Conservation (phyloP, 2,797 vertebrate genomes). For the Semaprochilodus insignis region DNA sequence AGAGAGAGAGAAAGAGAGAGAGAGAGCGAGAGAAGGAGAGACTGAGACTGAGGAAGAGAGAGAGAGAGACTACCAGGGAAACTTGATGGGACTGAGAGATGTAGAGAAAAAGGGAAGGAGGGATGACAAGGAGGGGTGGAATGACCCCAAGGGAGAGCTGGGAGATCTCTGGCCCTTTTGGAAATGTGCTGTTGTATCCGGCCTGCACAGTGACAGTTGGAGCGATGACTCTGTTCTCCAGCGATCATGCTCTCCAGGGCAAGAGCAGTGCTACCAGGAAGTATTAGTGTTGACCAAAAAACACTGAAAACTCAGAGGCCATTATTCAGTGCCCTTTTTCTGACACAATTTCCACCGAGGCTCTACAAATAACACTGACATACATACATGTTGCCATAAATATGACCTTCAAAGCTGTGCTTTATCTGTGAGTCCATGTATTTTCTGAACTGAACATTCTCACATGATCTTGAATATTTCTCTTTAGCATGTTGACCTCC, state of each 20-base stretch:
- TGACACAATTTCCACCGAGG: not conserved
- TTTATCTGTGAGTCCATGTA: slow-evolving; percentile 46
- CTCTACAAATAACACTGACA: slow-evolving; percentile 33
- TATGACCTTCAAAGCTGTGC: slow-evolving; percentile 49
- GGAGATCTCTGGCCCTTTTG: slow-evolving; percentile 47
- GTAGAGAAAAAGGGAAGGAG: slow-evolving; percentile 32
- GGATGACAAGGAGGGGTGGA: slow-evolving; percentile 34
- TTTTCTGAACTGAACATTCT: slow-evolving; percentile 63
- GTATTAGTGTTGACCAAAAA: slow-evolving; percentile 27
- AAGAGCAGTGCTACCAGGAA: slow-evolving; percentile 44
- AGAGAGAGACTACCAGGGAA: slow-evolving; percentile 1
- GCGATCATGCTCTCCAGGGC: slow-evolving; percentile 49
- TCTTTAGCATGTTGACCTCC: slow-evolving; percentile 56
- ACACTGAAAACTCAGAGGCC: not conserved
- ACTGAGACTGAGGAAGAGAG: slow-evolving; percentile 14
- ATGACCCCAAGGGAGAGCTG: slow-evolving; percentile 54
- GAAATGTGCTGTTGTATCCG: slow-evolving; percentile 47
- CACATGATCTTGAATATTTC: slow-evolving; percentile 60
- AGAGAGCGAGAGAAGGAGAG: slow-evolving; percentile 26
- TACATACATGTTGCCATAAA: slow-evolving; percentile 11
- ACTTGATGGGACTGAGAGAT: slow-evolving; percentile 50
- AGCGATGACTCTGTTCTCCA: slow-evolving; percentile 52
- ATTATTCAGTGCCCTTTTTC: slow-evolving; percentile 13
- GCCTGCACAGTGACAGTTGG: slow-evolving; percentile 43
- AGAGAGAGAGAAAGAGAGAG: slow-evolving; percentile 21